These are phyloP conservation scores for Drosophila limbata DNA, from an alignment of 2,888 invertebrate genomes.

Conservation along the genomic window DNA sequence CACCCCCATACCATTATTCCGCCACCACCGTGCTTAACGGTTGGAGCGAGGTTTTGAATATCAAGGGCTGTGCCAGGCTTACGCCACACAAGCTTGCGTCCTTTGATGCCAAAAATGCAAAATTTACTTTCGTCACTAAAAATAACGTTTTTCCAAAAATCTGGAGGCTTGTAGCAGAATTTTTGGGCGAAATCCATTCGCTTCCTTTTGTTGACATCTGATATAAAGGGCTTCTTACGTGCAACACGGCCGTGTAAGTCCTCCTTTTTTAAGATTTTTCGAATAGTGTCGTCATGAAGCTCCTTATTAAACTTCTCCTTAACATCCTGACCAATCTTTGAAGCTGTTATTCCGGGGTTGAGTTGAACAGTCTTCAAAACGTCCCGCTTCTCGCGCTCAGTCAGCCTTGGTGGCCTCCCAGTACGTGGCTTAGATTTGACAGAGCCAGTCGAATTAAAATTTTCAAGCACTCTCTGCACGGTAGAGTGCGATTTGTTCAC, in stretches of 20 bases:
- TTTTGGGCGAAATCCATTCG: too few species aligned
- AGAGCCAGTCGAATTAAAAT: neutral
- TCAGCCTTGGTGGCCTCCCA: conserved; percentile 26
- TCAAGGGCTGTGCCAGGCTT: conserved; percentile 2
- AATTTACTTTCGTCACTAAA: neutral
- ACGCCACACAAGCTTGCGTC: neutral
- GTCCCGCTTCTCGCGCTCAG: conserved; percentile 11
- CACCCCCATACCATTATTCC: too few species aligned
- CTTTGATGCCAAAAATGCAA: too few species aligned
- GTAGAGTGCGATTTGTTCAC: too few species aligned
- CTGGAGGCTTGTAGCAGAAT: neutral
- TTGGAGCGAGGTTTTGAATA: conserved; percentile 11
- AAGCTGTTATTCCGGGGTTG: neutral
- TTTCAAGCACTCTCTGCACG: too few species aligned
- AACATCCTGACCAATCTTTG: too few species aligned
- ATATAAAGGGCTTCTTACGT: neutral
- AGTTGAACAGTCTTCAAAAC: conserved; percentile 8
- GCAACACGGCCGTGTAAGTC: too few species aligned
- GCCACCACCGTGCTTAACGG: neutral
- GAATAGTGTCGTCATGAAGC: too few species aligned
- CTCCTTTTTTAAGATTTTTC: too few species aligned
- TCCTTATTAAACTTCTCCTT: too few species aligned
- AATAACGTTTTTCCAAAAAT: too few species aligned
- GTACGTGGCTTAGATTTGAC: conserved; percentile 7
- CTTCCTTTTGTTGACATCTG: too few species aligned